A percentile compares a stretch with the other conserved stretches of the same genome.
phyloP scores from a whole-genome alignment of 2,797 vertebrate species.

The Todus mexicanus region DNA sequence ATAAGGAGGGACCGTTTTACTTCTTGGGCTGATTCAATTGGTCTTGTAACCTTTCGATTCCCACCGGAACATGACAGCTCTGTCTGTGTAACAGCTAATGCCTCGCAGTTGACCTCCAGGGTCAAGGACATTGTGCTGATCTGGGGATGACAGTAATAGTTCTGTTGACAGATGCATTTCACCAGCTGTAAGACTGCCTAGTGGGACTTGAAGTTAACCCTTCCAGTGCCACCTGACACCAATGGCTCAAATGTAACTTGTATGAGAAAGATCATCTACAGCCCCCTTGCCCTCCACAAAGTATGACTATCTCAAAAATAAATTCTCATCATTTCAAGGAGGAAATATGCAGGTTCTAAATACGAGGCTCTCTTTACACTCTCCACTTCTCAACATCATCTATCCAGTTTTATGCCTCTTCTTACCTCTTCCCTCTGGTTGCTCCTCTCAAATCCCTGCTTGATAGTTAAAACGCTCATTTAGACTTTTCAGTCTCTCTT shows the following conservation, averaged over 20 bases:
- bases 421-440: not conserved
- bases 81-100: constrained; percentile 56
- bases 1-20: not conserved
- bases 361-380: not conserved
- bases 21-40: constrained; percentile 25
- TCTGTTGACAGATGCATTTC: constrained; percentile 90
- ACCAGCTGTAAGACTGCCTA: constrained; percentile 84
- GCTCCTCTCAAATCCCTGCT: not conserved
- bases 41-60: constrained; percentile 27
- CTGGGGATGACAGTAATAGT: constrained; percentile 92
- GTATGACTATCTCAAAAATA: not conserved
- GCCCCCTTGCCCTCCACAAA: not conserved
- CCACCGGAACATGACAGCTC: not conserved
- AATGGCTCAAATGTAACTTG: not conserved
- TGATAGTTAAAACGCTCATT: not conserved
- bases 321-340: not conserved
- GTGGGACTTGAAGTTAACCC: constrained; percentile 58
- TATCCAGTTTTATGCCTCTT: not conserved
- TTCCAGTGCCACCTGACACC: not conserved
- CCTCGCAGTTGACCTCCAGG: constrained; percentile 78
- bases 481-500: not conserved
- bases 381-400: not conserved
- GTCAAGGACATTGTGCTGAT: constrained; percentile 81
- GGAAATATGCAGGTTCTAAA: not conserved
- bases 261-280: not conserved